Conservation (phyloP, 92 coral and sea anemone genomes). For the Bergia sp. region DNA sequence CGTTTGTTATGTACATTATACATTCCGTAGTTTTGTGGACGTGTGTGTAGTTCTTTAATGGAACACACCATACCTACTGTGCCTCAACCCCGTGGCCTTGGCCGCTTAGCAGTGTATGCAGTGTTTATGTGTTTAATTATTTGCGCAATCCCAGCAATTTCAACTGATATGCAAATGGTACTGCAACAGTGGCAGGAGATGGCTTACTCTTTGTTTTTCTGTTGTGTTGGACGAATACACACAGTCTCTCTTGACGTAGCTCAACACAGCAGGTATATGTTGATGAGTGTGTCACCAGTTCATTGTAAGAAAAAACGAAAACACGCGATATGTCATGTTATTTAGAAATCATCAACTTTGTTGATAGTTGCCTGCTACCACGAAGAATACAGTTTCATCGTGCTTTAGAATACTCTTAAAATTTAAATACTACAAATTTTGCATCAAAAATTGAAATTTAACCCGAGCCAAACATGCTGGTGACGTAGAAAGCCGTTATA, state of each 20-base stretch:
- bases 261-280: neutral
- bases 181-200: neutral
- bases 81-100: neutral
- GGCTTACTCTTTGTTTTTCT: too few species aligned
- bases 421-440: neutral
- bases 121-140: neutral
- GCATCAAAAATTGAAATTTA: neutral
- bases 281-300: neutral
- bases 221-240: neutral
- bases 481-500: too few species aligned
- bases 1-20: too few species aligned
- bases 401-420: neutral
- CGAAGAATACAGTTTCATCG: neutral
- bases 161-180: conserved; percentile 10
- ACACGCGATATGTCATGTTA: neutral
- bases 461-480: neutral
- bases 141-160: neutral
- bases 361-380: too few species aligned
- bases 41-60: too few species aligned
- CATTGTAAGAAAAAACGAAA: conserved; percentile 2
- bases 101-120: neutral
- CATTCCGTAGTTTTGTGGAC: too few species aligned
- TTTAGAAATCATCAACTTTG: neutral
- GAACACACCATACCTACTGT: too few species aligned
- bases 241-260: neutral